Evolutionary conservation across 2,113 vertebrate species (phyloP), one percentile per base, ranked within the genome.

Genomic region (Clinocottus analis): DNA sequence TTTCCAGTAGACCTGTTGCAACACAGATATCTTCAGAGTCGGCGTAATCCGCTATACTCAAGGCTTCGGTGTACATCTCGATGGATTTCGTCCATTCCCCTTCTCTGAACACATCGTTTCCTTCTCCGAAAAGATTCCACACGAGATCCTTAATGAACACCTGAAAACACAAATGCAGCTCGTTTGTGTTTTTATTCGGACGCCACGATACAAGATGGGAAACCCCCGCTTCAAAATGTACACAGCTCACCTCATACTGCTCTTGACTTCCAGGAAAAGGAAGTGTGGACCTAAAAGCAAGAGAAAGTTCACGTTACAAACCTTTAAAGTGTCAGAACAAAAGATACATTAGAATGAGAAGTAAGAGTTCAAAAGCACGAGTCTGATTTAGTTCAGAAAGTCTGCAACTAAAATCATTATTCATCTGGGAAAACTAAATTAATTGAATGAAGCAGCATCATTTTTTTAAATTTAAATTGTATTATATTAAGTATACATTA

Each of bases 41-140:
- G 0, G 97, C 97, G 84, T 99, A 99, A 39, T 97, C 96, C 3
- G 97, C 95, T 82, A 99, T 95, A 83, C 92, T 97, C 91, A 99
- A 92, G 71, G 97, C 97, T 91, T 99, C 98, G 0, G 96, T 96
- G 84, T 98, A 98, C 85, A 97, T 96, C 88, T 95, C 97, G 53
- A 98, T 90, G 3, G 98, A 96, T 75, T 93, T 94, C 1, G 95
- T 94, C 96, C 96, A 97, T 9, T 97, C 94, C 2, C 93, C 92
- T 91, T 98, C 98, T 84, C 90, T 96, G 90, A 96, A 99, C 0
- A 96, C 93, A 16, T 98, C 97, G 59, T 99, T 99, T 73, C 96
- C 97, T 93, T 99, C 98, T 27, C 97, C 96, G 84, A 96, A 99
- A 76, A 99, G 94, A 91, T 98, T 97, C 91, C 92, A 96, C 89